These are phyloP conservation scores for Oncorhynchus mykiss DNA, from an alignment of 2,113 vertebrate species.

Conservation along the genomic window DNA sequence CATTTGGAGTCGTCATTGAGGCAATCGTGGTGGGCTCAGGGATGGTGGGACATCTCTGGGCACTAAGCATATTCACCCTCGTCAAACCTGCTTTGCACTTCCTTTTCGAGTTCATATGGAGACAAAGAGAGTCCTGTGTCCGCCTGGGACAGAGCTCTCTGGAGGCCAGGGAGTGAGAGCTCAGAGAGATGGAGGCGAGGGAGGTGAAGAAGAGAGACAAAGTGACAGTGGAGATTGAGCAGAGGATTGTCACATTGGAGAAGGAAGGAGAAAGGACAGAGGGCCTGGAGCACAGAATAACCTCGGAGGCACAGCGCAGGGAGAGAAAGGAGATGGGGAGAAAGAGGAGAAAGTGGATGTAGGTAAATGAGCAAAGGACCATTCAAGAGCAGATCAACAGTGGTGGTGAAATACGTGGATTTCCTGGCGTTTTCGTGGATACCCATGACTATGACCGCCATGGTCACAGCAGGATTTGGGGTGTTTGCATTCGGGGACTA, in stretches of 20 bases:
- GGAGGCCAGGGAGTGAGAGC: slow-evolving; percentile 26
- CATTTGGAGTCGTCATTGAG: slow-evolving; percentile 51
- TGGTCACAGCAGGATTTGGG: slow-evolving; percentile 61
- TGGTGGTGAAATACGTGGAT: slow-evolving; percentile 61
- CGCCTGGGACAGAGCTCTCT: not conserved
- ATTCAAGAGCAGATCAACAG: slow-evolving; percentile 56
- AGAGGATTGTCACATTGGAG: slow-evolving; percentile 54
- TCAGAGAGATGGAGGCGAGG: slow-evolving; percentile 10
- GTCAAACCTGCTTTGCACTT: slow-evolving; percentile 53
- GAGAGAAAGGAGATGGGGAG: slow-evolving; percentile 48
- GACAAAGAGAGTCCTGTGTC: slow-evolving; percentile 37
- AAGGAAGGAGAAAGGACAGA: slow-evolving; percentile 10
- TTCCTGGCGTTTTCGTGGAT: slow-evolving; percentile 66
- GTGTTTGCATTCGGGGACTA: slow-evolving; percentile 63
- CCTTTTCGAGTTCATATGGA: slow-evolving; percentile 44
- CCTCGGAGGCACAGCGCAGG: slow-evolving; percentile 35
- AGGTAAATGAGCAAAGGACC: slow-evolving; percentile 47
- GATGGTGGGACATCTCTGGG: slow-evolving; percentile 61
- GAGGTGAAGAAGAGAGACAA: slow-evolving; percentile 33
- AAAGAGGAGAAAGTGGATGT: slow-evolving; percentile 34
- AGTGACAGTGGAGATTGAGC: slow-evolving; percentile 56
- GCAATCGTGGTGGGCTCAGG: slow-evolving; percentile 49
- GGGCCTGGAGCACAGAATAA: not conserved
- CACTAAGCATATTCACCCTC: slow-evolving; percentile 51
- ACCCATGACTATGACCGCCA: slow-evolving; percentile 61